Percentiles rank a stretch among this genome's conserved stretches.
These are phyloP conservation scores for Chorisops tibialis DNA, from an alignment of 2,888 invertebrate species.

Conservation along the genomic window DNA sequence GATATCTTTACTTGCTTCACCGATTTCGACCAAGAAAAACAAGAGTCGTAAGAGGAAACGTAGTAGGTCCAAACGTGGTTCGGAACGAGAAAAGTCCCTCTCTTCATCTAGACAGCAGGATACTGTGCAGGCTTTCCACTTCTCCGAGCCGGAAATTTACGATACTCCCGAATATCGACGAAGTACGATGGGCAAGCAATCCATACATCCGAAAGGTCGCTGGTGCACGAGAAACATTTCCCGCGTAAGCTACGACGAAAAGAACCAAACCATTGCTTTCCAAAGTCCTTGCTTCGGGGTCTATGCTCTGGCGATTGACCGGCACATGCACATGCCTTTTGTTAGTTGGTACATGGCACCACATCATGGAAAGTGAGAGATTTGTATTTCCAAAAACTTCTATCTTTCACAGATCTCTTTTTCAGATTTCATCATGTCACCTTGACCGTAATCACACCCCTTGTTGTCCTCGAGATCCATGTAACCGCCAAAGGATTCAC, in stretches of 20 bases:
- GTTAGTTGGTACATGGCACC: slow-evolving; percentile 4
- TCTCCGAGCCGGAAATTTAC: neutral
- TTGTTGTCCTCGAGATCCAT: neutral
- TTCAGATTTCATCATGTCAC: neutral
- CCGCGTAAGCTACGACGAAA: neutral
- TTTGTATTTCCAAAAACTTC: no score
- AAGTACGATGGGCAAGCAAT: neutral
- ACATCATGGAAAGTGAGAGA: neutral
- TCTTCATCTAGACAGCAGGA: neutral
- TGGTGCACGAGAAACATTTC: slow-evolving; percentile 1
- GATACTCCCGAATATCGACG: neutral
- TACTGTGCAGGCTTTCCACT: neutral
- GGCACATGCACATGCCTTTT: slow-evolving; percentile 4
- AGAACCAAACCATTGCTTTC: neutral
- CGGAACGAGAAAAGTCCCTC: no score
- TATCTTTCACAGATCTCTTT: neutral
- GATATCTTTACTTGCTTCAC: neutral
- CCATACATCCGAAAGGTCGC: neutral
- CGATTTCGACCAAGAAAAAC: neutral
- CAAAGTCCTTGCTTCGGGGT: slow-evolving; percentile 6
- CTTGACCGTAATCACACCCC: neutral
- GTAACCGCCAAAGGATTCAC: neutral
- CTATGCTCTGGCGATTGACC: neutral
- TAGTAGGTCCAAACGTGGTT: neutral
- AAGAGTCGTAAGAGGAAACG: neutral